Percentiles rank a stretch among this genome's conserved stretches.
These are phyloP conservation scores for Trachelus troglodyta DNA, from an alignment of 2,888 invertebrate genomes.

Conservation along the genomic window DNA sequence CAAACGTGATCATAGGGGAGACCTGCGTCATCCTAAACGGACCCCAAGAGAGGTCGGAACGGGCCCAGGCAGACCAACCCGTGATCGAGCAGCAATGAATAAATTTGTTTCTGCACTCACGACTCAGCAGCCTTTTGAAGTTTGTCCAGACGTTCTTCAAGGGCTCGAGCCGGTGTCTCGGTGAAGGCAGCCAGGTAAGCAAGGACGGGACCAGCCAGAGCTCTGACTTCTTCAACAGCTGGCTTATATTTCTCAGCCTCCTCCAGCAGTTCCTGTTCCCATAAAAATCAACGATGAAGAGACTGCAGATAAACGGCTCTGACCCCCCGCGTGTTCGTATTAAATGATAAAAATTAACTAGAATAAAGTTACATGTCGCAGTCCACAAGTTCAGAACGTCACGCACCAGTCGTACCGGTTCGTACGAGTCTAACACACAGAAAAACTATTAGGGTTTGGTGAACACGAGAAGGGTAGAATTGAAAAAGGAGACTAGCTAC, in stretches of 20 bases:
- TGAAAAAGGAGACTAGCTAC: background rate
- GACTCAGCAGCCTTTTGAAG: constrained; percentile 76
- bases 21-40: background rate
- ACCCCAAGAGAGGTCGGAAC: background rate
- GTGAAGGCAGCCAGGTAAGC: constrained; percentile 77
- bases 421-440: constrained; percentile 33
- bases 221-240: constrained; percentile 73
- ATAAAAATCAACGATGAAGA: constrained; percentile 31
- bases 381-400: background rate
- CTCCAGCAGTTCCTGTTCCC: constrained; percentile 76
- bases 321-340: background rate
- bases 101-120: constrained; percentile 63
- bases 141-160: constrained; percentile 77
- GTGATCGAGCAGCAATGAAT: constrained; percentile 1
- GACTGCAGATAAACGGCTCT: background rate
- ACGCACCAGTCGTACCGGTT: constrained; percentile 42
- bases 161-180: constrained; percentile 75
- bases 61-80: background rate
- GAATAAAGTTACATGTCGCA: background rate
- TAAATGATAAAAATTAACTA: background rate
- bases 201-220: constrained; percentile 78
- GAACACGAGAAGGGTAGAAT: background rate
- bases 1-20: background rate
- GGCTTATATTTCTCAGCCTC: constrained; percentile 80
- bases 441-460: background rate